Evolutionary conservation across 2,113 vertebrate species (phyloP), one percentile per base, ranked within the genome.

Genomic region (Lagenorhynchus albirostris): DNA sequence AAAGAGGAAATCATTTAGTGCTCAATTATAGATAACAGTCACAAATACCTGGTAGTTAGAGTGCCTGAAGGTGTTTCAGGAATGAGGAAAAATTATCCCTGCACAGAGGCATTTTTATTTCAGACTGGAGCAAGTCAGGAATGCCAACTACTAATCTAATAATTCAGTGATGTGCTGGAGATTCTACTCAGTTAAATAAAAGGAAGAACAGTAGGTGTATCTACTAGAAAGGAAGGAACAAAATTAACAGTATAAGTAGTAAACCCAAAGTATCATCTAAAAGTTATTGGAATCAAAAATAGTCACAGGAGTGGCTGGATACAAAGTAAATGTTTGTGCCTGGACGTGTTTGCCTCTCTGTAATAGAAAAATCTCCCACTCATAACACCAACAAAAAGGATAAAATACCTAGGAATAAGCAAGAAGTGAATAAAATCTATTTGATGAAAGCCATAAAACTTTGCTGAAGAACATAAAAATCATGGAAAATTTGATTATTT

Each of bases 1-100:
- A 20, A 1, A 55, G 47, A 67, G 18, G 50, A 50, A 6, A 3
- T 5, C 31, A 0, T 23, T 50, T 0, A 31, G 21, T 21, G 25
- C 53, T 53, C 53, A 9, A 0, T 2, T 0, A 11, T 1, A 50
- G 62, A 55, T 6, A 8, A 8, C 41, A 25, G 10, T 36, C n/a
- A 2, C 8, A 33, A 11, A 13, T 12, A 1, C n/a, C 29, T 14
- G 0, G 36, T 3, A 10, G 13, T 26, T 1, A 58, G 77, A 0
- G 36, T 13, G 15, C 20, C 50, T 13, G 14, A 1, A 4, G 65
- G 11, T 7, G 26, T 31, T 23, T 38, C 12, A 23, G 50, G 23
- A 17, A 10, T 3, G 44, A 71, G 81, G 41, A 31, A 15, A 5
- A 10, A 38, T 29, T 3, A 25, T 7, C 8, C 47, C 25, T 20